Conservation (phyloP, 2,113 vertebrate genomes). For the Pluvialis apricaria region DNA sequence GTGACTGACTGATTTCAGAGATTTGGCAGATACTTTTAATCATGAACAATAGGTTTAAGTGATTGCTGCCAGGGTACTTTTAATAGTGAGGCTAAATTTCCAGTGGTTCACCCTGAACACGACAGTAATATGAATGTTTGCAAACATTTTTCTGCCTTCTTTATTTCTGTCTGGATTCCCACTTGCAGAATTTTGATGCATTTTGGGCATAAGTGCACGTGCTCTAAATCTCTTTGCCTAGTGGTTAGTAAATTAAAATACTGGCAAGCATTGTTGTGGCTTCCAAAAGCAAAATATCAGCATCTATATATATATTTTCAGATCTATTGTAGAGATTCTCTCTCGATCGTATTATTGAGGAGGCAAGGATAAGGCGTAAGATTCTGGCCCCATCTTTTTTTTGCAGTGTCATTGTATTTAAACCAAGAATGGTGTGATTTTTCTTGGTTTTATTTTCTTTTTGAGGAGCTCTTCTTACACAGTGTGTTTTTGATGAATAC, state of each 20-base stretch:
- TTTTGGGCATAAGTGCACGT: not conserved
- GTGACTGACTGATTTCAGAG: not conserved
- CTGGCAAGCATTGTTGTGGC: not conserved
- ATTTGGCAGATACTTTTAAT: not conserved
- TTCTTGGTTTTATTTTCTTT: too few relatives aligned
- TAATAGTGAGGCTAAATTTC: not conserved
- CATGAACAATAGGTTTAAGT: not conserved
- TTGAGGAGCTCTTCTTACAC: not conserved
- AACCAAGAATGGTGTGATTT: not conserved
- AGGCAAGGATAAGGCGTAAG: not conserved
- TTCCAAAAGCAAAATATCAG: not conserved
- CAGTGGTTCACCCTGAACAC: not conserved
- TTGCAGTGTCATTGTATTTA: not conserved
- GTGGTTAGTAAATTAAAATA: not conserved
- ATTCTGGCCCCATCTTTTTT: not conserved
- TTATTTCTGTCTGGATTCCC: not conserved
- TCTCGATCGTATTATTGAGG: not conserved
- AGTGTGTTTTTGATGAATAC: not conserved
- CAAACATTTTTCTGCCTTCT: not conserved
- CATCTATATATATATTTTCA: not conserved
- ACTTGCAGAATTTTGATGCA: not conserved
- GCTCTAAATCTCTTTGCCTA: not conserved
- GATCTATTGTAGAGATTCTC: not conserved
- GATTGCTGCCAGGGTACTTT: not conserved
- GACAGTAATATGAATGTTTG: not conserved